Base-by-base conservation (phyloP, 2,113 vertebrate species). In the Coreoperca whiteheadi region DNA sequence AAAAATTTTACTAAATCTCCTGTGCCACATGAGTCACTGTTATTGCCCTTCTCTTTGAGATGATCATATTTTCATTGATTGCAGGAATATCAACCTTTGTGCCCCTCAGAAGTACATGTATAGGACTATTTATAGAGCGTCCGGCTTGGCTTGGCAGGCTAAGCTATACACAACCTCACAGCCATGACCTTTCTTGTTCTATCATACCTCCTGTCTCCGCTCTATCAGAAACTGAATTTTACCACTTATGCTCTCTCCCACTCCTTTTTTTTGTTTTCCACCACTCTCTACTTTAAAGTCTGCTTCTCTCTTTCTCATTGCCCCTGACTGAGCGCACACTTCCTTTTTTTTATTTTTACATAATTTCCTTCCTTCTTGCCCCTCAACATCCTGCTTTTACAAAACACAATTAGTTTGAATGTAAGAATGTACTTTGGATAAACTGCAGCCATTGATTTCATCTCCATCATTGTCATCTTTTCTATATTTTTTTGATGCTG, bases 1-100 rank as follows among this genome's bases (percentile, higher is more conserved):
- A 34, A 41, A 41, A 11, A 41, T 10, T 37, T 50, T 43, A 77
- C 72, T 54, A 5, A 78, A 82, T 84, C 25, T 75, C 23, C 20
- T 32, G 69, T 20, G 30, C 57, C 59, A 60, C 32, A n/a, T 34
- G 48, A 87, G 69, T 53, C 79, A 37, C 70, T 23, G 74, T 4
- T n/a, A 25, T 20, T 69, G 74, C 25, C 56, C 70, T 76, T 71
- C 46, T 37, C 72, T 74, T 65, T 82, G n/a, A 74, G 20, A 18
- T 51, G 80, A 89, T 90, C 64, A 56, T 79, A 79, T 91, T 88
- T 83, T 53, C 48, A 92, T 86, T 78, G 83, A 84, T 89, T 79
- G 9, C 39, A 60, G 64, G 50, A 54, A 66, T 70, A 79, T 83
- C 46, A 73, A 81, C 76, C 84, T 84, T 51, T 39, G 67, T 65